Evolutionary conservation across 2,888 invertebrate genomes (phyloP), one percentile per base, ranked within the genome.

Genomic region (Metopia argyrocephala): DNA sequence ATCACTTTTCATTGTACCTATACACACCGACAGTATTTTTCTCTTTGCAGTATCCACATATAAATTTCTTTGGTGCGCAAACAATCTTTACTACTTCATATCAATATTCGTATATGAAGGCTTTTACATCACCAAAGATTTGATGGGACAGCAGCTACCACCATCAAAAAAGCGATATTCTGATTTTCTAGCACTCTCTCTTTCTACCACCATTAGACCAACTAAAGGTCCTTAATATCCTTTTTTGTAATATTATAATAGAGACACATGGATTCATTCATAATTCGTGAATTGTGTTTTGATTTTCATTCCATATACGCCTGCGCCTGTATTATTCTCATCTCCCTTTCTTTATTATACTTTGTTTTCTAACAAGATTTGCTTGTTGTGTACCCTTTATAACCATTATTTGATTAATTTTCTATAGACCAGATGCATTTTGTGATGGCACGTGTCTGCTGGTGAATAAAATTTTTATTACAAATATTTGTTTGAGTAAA

Each of bases 401-500:
- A 18, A 12, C 31, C 15, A 27, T 56, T 74, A 70, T 73, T 76
- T 61, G 15, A 76, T 71, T 38, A 7, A 21, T 68, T 73, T 59
- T 62, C 18, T 56, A 18, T 23, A 0, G 45, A 68, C 71, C 80
- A 76, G 71, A 80, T 76, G 79, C 66, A 79, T 70, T 50, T 46
- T 50, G 4, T 61, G 20, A 62, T 52, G 68, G 50, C 66, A 62
- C 61, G 56, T 71, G 71, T 25, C 59, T 18, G 20, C 9, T 28
- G 25, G 5, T 38, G 21, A 61, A 52, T 18, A 18, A n/a, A 28
- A 18, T 45, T 68, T 20, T 46, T 12, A 28, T 62, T 64, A 15
- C 3, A 20, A 3, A 15, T 15, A 54, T 38, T 31, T 52, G n/a
- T 38, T 65, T 3, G 20, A 6, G 4, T 27, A 5, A 23, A 54